Conservation (phyloP, 2,888 invertebrate genomes). For the Mylabris sibirica region DNA sequence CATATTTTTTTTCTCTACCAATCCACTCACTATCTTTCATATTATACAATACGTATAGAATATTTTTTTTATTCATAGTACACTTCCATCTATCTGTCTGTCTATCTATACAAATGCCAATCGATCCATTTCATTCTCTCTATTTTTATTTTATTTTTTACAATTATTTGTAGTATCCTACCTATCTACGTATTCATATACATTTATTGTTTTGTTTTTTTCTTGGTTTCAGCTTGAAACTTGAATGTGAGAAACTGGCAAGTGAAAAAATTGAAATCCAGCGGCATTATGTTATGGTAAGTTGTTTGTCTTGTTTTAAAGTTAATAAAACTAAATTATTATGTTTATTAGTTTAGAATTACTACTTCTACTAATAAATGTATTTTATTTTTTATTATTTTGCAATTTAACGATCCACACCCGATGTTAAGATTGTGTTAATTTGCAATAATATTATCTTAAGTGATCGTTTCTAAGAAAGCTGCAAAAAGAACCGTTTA, state of each 20-base stretch:
- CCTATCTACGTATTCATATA: not conserved
- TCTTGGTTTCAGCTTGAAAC: slow-evolving; percentile 81
- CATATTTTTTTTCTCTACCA: slow-evolving; percentile 18
- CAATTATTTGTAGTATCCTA: not conserved
- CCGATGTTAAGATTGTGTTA: not conserved
- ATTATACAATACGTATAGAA: not conserved
- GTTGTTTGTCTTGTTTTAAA: slow-evolving; percentile 44
- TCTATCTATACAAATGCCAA: slow-evolving; percentile 1
- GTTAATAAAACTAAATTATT: slow-evolving; percentile 8
- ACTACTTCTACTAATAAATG: not conserved
- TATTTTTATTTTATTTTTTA: not conserved
- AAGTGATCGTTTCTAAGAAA: not conserved
- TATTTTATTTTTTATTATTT: not conserved
- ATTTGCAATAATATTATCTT: not conserved
- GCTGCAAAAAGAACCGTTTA: not conserved
- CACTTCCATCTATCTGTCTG: not conserved
- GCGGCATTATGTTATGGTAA: slow-evolving; percentile 98
- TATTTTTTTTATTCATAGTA: not conserved
- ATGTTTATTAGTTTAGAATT: slow-evolving; percentile 3
- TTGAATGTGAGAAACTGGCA: slow-evolving; percentile 97
- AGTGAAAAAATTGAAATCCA: slow-evolving; percentile 99
- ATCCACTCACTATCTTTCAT: not conserved
- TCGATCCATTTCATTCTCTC: not conserved
- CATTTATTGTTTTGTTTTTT: slow-evolving; percentile 24
- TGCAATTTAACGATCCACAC: not conserved